These are phyloP conservation scores for Bellardia pandia DNA, from an alignment of 2,888 invertebrate genomes.

Conservation along the genomic window DNA sequence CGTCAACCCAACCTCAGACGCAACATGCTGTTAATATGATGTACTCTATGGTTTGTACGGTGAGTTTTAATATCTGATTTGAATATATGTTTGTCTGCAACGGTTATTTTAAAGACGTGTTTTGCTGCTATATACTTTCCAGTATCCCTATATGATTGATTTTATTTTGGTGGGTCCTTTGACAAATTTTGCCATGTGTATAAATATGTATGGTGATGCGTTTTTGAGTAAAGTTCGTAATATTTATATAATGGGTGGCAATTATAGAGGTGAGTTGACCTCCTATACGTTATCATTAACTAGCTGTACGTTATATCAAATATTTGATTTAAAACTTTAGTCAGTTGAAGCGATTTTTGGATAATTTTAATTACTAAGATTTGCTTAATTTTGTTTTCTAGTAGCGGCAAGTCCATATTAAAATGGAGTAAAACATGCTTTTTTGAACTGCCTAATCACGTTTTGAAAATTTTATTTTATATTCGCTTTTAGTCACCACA, in stretches of 20 bases:
- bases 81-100: background rate
- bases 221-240: conserved; percentile 87
- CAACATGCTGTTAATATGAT: conserved; percentile 87
- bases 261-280: conserved; percentile 86
- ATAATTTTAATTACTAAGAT: too few species aligned
- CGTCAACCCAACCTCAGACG: conserved; percentile 81
- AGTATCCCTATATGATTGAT: conserved; percentile 85
- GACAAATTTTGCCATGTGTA: conserved; percentile 91
- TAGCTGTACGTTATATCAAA: too few species aligned
- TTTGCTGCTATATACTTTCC: background rate
- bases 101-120: background rate
- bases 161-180: conserved; percentile 89
- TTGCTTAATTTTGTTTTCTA: too few species aligned
- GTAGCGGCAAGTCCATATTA: too few species aligned
- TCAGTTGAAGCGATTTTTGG: too few species aligned
- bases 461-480: too few species aligned
- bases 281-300: too few species aligned
- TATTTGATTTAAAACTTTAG: background rate
- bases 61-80: conserved; percentile 75
- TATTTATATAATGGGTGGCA: conserved; percentile 92
- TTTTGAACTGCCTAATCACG: too few species aligned
- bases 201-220: conserved; percentile 86
- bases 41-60: conserved; percentile 86
- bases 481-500: too few species aligned
- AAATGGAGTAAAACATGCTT: too few species aligned